phyloP scores from a whole-genome alignment of 2,797 vertebrate species.

The Thunnus albacares region DNA sequence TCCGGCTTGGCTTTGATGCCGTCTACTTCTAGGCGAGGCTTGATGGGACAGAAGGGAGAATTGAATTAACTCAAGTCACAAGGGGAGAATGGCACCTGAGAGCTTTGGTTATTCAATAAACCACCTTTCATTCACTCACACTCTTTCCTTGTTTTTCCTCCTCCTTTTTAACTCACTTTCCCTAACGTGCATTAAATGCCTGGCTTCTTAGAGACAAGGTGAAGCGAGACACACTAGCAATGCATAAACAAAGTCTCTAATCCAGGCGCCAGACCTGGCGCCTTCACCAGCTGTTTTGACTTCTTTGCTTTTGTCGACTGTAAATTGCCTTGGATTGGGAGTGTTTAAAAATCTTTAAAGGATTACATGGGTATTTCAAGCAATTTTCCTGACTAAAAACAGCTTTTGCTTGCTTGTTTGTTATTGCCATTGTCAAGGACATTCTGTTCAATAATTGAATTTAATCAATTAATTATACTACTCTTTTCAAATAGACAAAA shows the following conservation, averaged over 20 bases:
- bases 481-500: slow-evolving; percentile 46
- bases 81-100: slow-evolving; percentile 78
- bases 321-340: slow-evolving; percentile 37
- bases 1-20: slow-evolving; percentile 80
- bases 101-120: slow-evolving; percentile 83
- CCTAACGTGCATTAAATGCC: slow-evolving; percentile 51
- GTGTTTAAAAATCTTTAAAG: slow-evolving; percentile 61
- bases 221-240: slow-evolving; percentile 36
- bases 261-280: slow-evolving; percentile 10
- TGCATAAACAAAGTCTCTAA: slow-evolving; percentile 49
- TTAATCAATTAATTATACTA: slow-evolving; percentile 56
- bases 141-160: slow-evolving; percentile 52
- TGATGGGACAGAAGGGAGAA: slow-evolving; percentile 73
- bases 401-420: slow-evolving; percentile 45
- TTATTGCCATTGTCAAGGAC: slow-evolving; percentile 45
- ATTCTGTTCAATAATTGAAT: slow-evolving; percentile 53
- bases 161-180: slow-evolving; percentile 55
- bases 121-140: slow-evolving; percentile 75
- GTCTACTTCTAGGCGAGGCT: slow-evolving; percentile 74
- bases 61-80: slow-evolving; percentile 82
- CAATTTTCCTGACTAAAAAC: slow-evolving; percentile 47
- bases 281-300: slow-evolving; percentile 43
- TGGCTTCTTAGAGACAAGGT: slow-evolving; percentile 62
- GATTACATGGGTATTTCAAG: slow-evolving; percentile 62
- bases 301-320: slow-evolving; percentile 48